phyloP scores from a whole-genome alignment of 2,113 vertebrate genomes.

The Rhadina sibilatrix region DNA sequence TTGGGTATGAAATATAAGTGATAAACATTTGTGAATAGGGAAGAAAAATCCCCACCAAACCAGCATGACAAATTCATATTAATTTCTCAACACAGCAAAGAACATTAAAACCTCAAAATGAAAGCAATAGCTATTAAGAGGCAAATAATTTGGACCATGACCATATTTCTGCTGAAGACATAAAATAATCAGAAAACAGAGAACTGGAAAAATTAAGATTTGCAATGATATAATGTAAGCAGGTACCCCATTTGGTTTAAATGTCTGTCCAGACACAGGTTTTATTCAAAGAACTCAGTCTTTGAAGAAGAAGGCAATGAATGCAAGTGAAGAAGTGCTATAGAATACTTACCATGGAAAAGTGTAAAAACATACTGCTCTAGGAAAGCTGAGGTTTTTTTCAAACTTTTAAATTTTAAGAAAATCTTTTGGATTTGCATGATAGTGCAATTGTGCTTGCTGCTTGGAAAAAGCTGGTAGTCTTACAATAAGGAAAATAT shows the following conservation, averaged over 20 bases:
- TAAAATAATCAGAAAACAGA: not conserved
- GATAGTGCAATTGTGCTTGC: not conserved
- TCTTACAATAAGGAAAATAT: not conserved
- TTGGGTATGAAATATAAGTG: rapidly evolving
- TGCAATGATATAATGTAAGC: not conserved
- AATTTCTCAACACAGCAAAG: not conserved
- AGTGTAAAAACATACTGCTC: rapidly evolving
- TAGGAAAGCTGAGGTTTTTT: not conserved
- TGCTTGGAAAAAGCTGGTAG: not conserved
- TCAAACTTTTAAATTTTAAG: not conserved
- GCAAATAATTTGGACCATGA: not conserved
- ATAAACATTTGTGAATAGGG: not conserved
- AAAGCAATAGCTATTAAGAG: not conserved
- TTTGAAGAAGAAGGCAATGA: not conserved
- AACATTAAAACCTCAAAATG: not conserved
- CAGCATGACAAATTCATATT: not conserved
- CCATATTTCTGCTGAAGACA: not conserved
- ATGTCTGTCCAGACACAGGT: not conserved
- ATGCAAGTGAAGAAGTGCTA: not conserved
- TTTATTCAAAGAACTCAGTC: not conserved
- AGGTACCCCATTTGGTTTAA: not conserved
- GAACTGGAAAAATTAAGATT: not conserved
- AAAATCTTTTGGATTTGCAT: not conserved
- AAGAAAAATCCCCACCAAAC: not conserved
- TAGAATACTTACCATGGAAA: not conserved